A percentile compares a stretch with the other conserved stretches of the same genome.
These are phyloP conservation scores for Corythornis vintsioides DNA, from an alignment of 2,113 vertebrate species.

Conservation along the genomic window DNA sequence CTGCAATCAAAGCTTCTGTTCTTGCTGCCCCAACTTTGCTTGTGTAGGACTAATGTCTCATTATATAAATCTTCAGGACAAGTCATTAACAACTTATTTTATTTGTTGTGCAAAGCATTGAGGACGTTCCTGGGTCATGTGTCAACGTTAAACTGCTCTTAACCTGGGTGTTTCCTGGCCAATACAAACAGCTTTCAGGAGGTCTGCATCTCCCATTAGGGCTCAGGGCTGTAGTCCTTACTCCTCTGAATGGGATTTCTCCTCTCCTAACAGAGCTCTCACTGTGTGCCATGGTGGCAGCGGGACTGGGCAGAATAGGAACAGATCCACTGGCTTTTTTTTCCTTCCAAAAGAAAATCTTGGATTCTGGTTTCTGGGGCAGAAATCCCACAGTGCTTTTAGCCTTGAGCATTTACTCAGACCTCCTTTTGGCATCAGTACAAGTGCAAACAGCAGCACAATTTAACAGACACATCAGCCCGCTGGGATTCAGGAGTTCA, in stretches of 20 bases:
- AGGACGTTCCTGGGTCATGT: neutral
- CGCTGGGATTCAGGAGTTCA: slow-evolving; percentile 6
- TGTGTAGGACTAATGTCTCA: neutral
- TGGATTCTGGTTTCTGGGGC: slow-evolving; percentile 17
- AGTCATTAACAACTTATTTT: neutral
- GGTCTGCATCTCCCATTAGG: neutral
- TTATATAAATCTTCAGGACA: slow-evolving; percentile 2
- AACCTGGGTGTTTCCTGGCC: neutral
- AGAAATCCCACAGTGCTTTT: slow-evolving; percentile 19
- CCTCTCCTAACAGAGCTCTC: neutral
- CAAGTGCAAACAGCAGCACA: neutral
- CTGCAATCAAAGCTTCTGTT: neutral
- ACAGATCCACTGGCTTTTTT: neutral
- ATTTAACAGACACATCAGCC: neutral
- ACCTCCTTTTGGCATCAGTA: neutral
- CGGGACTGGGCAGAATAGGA: neutral
- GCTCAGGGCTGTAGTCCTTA: neutral
- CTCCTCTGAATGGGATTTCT: slow-evolving; percentile 9
- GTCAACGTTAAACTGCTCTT: neutral
- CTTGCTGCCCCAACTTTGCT: neutral
- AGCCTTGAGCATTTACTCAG: slow-evolving; percentile 46
- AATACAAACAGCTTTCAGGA: neutral
- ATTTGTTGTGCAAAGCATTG: neutral
- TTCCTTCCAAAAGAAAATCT: neutral
- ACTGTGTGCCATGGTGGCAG: neutral